Percentiles rank a stretch among this genome's conserved stretches.
Conservation (phyloP, 2,113 vertebrate genomes). For the Ondatra zibethicus region DNA sequence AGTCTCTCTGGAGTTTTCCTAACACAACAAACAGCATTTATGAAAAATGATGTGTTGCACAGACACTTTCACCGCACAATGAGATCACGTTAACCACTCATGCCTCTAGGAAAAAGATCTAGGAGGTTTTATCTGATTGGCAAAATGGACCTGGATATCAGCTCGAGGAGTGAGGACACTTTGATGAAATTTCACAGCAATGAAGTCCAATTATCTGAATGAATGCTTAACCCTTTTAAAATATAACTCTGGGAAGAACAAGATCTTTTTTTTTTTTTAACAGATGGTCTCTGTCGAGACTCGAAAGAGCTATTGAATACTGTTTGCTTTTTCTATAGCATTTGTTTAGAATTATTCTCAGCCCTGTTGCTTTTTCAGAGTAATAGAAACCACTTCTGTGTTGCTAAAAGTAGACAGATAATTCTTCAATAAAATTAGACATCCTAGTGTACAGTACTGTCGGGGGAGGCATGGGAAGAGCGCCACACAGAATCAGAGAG, state of each 20-base stretch:
- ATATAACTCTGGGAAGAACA: slow-evolving; percentile 71
- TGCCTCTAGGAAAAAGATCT: slow-evolving; percentile 79
- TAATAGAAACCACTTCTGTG: neutral
- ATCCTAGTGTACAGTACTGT: neutral
- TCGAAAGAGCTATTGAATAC: slow-evolving; percentile 60
- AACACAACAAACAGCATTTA: slow-evolving; percentile 82
- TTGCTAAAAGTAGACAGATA: neutral
- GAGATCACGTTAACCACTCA: slow-evolving; percentile 83
- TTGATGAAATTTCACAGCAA: slow-evolving; percentile 86
- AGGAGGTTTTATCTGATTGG: slow-evolving; percentile 86
- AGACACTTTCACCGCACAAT: slow-evolving; percentile 82
- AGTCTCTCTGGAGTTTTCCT: slow-evolving; percentile 78
- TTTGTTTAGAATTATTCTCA: slow-evolving; percentile 59
- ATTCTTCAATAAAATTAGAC: slow-evolving; percentile 52
- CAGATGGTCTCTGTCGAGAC: slow-evolving; percentile 47
- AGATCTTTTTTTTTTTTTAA: slow-evolving; percentile 51
- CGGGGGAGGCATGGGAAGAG: neutral
- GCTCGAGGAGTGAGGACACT: slow-evolving; percentile 80
- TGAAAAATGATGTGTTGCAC: slow-evolving; percentile 85
- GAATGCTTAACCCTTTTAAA: slow-evolving; percentile 81
- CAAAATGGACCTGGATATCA: slow-evolving; percentile 84
- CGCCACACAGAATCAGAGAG: slow-evolving; percentile 37
- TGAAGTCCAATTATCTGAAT: slow-evolving; percentile 83
- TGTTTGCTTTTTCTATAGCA: slow-evolving; percentile 60
- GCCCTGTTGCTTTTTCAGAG: neutral